Percentiles rank a stretch among this genome's conserved stretches.
phyloP scores from a whole-genome alignment of 1,140 invertebrate species.

The Drosophila chauvacae region DNA sequence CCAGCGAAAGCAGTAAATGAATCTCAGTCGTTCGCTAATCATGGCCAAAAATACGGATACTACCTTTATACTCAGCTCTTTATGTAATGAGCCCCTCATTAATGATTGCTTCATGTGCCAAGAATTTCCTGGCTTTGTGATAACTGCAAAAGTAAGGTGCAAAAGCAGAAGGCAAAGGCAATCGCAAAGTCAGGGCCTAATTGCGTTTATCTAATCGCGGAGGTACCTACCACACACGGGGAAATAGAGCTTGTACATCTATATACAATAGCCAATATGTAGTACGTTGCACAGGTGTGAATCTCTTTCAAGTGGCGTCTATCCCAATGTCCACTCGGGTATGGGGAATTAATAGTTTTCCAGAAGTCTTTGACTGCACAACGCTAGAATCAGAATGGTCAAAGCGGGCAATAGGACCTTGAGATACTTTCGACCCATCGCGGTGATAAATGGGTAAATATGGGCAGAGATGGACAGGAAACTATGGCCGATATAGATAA shows the following conservation, averaged over 20 bases:
- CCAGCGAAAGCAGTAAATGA: conserved; percentile 25
- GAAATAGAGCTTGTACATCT: neutral
- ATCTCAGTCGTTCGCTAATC: conserved; percentile 38
- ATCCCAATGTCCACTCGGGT: conserved; percentile 24
- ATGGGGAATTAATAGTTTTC: conserved; percentile 24
- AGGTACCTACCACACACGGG: conserved; percentile 40
- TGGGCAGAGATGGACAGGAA: conserved; percentile 14
- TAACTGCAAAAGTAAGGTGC: conserved; percentile 55
- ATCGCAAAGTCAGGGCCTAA: conserved; percentile 53
- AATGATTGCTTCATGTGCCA: conserved; percentile 70
- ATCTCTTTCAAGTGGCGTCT: conserved; percentile 1
- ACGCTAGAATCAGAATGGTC: conserved; percentile 44
- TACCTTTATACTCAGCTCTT: conserved; percentile 27
- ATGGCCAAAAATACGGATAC: conserved; percentile 56
- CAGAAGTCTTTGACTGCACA: conserved; percentile 20
- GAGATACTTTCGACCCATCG: conserved; percentile 61
- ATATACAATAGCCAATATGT: conserved; percentile 11
- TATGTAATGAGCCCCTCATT: conserved; percentile 64
- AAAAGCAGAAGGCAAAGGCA: conserved; percentile 39
- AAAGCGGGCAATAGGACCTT: conserved; percentile 64
- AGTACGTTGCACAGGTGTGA: conserved; percentile 14
- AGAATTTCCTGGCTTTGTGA: conserved; percentile 68
- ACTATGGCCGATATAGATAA: conserved; percentile 14
- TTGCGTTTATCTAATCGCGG: conserved; percentile 69
- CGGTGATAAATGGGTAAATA: conserved; percentile 66